Conservation (phyloP, 2,797 vertebrate species). For the Scomberomorus guttatus region DNA sequence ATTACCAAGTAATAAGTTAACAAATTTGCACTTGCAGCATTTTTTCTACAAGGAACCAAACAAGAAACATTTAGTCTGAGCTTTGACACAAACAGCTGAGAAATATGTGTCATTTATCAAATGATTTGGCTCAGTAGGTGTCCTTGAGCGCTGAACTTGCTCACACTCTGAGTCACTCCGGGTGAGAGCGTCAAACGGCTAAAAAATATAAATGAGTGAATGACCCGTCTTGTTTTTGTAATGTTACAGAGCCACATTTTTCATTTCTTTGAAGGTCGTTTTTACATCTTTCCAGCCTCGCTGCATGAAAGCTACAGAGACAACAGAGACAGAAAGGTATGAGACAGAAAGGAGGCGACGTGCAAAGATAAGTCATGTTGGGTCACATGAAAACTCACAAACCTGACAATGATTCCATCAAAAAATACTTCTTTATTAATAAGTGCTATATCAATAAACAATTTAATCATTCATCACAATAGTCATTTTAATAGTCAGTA, state of each 20-base stretch:
- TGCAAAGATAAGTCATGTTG: too few species aligned
- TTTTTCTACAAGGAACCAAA: slow-evolving; percentile 14
- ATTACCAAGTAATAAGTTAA: not conserved
- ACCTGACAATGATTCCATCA: too few species aligned
- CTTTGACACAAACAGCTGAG: not conserved
- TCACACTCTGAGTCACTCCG: not conserved
- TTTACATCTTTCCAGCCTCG: not conserved
- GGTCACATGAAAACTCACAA: too few species aligned
- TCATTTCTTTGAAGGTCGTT: slow-evolving; percentile 29
- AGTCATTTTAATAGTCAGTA: too few species aligned
- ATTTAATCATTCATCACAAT: too few species aligned
- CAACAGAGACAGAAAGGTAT: not conserved
- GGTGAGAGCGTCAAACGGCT: slow-evolving; percentile 11
- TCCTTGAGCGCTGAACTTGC: slow-evolving; percentile 24
- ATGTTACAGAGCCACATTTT: not conserved
- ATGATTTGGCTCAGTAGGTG: slow-evolving; percentile 13
- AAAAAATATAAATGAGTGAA: not conserved
- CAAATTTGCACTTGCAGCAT: slow-evolving; percentile 18
- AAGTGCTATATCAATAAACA: too few species aligned
- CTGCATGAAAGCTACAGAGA: too few species aligned
- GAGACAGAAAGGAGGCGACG: too few species aligned
- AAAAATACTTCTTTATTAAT: too few species aligned
- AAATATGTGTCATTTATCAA: slow-evolving; percentile 34
- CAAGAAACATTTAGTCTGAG: not conserved
- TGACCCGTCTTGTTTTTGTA: slow-evolving; percentile 13